phyloP scores from a whole-genome alignment of 2,888 invertebrate genomes.

The Anarsia innoxiella region DNA sequence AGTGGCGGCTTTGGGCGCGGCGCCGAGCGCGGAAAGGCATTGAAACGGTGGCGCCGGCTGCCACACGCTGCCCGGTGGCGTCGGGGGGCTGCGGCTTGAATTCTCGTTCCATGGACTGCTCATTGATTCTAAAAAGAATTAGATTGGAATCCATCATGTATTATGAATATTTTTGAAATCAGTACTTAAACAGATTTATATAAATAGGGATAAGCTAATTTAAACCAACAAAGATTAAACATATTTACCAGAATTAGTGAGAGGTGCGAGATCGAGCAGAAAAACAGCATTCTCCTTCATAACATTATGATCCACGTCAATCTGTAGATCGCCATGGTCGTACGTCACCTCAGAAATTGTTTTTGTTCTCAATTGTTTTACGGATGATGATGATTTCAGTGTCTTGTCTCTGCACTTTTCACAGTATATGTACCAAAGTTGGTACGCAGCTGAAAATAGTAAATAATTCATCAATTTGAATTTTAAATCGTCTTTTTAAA shows the following conservation, averaged over 20 bases:
- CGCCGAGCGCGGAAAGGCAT: conserved; percentile 50
- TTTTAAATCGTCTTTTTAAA: too few relatives aligned
- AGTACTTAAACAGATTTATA: too few relatives aligned
- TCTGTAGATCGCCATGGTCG: conserved; percentile 26
- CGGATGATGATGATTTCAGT: conserved; percentile 54
- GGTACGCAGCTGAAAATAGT: conserved; percentile 69
- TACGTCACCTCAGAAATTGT: conserved; percentile 30
- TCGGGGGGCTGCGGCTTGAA: conserved; percentile 42
- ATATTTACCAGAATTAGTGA: conserved; percentile 68
- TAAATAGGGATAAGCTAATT: too few relatives aligned
- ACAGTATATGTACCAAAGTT: conserved; percentile 95
- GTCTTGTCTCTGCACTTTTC: conserved; percentile 90
- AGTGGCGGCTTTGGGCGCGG: conserved; percentile 62
- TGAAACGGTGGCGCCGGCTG: conserved; percentile 66
- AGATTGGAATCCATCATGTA: too few relatives aligned
- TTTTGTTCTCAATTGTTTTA: conserved; percentile 39
- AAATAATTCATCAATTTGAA: too few relatives aligned
- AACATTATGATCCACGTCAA: conserved; percentile 75
- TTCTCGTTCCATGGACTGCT: conserved; percentile 40
- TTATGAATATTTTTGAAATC: too few relatives aligned
- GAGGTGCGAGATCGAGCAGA: conserved; percentile 90
- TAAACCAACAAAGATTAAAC: too few relatives aligned
- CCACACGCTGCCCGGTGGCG: conserved; percentile 61
- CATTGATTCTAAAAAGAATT: conserved; percentile 40
- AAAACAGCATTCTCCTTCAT: conserved; percentile 97